These are phyloP conservation scores for Drosophila saltans DNA, from an alignment of 1,140 invertebrate genomes.

Conservation along the genomic window DNA sequence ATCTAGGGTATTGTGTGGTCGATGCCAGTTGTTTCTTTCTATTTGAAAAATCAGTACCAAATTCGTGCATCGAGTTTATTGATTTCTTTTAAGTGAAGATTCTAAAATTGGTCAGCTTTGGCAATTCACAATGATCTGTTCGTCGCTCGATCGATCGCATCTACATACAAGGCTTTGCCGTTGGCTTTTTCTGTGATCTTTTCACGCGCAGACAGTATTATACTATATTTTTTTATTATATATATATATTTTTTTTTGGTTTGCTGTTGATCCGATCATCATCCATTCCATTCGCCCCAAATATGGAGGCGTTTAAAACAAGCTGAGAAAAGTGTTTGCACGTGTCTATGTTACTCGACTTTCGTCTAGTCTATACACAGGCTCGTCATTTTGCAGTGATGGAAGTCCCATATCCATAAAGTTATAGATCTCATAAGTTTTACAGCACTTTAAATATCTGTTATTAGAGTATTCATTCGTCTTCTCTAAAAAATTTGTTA, in stretches of 20 bases:
- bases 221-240: constrained; percentile 13
- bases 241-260: constrained; percentile 26
- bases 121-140: constrained; percentile 16
- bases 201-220: not conserved
- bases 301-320: constrained; percentile 65
- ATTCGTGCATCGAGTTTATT: constrained; percentile 52
- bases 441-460: too few relatives aligned
- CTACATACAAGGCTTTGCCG: constrained; percentile 8
- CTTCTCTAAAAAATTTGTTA: too few relatives aligned
- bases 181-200: constrained; percentile 14
- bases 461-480: too few relatives aligned
- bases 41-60: constrained; percentile 18
- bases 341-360: constrained; percentile 42
- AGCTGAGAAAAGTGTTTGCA: constrained; percentile 53
- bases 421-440: too few relatives aligned
- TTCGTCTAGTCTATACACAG: not conserved
- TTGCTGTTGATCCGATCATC: constrained; percentile 42
- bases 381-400: too few relatives aligned
- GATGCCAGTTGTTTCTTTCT: constrained; percentile 19
- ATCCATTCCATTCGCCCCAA: constrained; percentile 40
- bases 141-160: constrained; percentile 12
- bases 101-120: constrained; percentile 66
- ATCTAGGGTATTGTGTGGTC: constrained; percentile 39
- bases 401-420: too few relatives aligned
- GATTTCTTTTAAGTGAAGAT: constrained; percentile 47